phyloP scores from a whole-genome alignment of 2,113 vertebrate species.

The Periophthalmus modestus region DNA sequence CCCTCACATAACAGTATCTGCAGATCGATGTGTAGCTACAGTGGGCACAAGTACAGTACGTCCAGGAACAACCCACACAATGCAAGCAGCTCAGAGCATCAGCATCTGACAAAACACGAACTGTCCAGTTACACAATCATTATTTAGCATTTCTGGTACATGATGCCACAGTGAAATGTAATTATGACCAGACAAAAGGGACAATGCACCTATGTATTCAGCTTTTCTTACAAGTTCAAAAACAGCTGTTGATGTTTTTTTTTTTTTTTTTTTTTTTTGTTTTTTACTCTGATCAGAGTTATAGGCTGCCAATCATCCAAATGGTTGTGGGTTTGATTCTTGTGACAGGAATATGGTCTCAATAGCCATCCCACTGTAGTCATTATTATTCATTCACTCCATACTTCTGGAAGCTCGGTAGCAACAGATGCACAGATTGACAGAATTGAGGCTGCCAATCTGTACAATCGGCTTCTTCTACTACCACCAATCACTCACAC shows the following conservation, averaged over 20 bases:
- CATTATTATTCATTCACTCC: too few relatives aligned
- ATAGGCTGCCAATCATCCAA: too few relatives aligned
- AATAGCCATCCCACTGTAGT: too few relatives aligned
- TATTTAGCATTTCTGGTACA: background rate
- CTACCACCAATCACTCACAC: too few relatives aligned
- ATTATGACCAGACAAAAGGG: background rate
- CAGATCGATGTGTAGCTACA: constrained; percentile 1
- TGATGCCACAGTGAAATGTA: background rate
- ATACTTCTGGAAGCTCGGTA: too few relatives aligned
- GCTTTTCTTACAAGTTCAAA: background rate
- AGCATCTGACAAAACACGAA: constrained; percentile 5
- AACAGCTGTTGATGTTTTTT: too few relatives aligned
- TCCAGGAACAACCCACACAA: constrained; percentile 14
- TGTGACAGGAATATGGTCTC: too few relatives aligned
- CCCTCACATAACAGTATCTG: background rate
- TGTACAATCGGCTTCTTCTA: too few relatives aligned
- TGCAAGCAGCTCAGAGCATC: constrained; percentile 9
- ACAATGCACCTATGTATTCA: background rate
- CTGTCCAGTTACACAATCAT: background rate
- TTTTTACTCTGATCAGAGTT: background rate
- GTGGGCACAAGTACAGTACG: constrained; percentile 11
- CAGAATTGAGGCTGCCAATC: too few relatives aligned
- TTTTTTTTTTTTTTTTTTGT: too few relatives aligned
- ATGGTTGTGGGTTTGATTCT: too few relatives aligned
- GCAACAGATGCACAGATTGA: too few relatives aligned